phyloP scores from a whole-genome alignment of 2,888 invertebrate genomes.

The Leptinotarsa juncta region DNA sequence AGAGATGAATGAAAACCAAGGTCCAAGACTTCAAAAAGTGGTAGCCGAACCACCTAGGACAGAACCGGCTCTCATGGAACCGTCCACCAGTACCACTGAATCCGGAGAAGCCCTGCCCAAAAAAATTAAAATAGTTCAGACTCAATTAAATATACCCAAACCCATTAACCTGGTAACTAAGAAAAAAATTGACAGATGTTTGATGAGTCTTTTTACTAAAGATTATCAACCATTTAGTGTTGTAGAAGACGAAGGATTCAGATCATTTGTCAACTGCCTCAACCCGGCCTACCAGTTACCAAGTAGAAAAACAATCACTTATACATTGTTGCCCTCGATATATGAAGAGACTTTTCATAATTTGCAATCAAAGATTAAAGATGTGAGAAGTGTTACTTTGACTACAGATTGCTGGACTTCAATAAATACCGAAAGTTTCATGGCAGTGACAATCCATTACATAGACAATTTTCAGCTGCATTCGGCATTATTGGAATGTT shows the following conservation, averaged over 20 bases:
- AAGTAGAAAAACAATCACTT: slow-evolving; percentile 30
- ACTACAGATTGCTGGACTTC: slow-evolving; percentile 57
- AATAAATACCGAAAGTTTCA: slow-evolving; percentile 48
- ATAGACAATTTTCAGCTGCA: slow-evolving; percentile 48
- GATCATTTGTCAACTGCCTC: slow-evolving; percentile 23
- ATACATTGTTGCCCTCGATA: slow-evolving; percentile 28
- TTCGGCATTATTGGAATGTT: slow-evolving; percentile 48
- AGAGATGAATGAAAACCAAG: not conserved
- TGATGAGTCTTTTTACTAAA: slow-evolving; percentile 20
- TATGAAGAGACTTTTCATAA: slow-evolving; percentile 31
- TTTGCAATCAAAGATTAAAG: slow-evolving; percentile 21
- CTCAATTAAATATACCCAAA: slow-evolving; percentile 16
- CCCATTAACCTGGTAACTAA: not conserved
- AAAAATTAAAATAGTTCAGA: slow-evolving; percentile 2
- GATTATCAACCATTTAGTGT: slow-evolving; percentile 24
- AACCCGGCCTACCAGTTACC: slow-evolving; percentile 35
- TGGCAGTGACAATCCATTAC: slow-evolving; percentile 52
- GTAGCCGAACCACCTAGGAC: not conserved
- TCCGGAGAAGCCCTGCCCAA: not conserved
- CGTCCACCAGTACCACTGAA: not conserved
- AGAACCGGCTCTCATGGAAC: not conserved
- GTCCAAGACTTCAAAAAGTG: not conserved
- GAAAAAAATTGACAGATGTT: slow-evolving; percentile 26
- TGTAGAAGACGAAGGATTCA: slow-evolving; percentile 29
- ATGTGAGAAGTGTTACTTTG: slow-evolving; percentile 43